A percentile compares a stretch with the other conserved stretches of the same genome.
Evolutionary conservation across 2,797 vertebrate species (phyloP).

Genomic region (Pagetopsis macropterus): DNA sequence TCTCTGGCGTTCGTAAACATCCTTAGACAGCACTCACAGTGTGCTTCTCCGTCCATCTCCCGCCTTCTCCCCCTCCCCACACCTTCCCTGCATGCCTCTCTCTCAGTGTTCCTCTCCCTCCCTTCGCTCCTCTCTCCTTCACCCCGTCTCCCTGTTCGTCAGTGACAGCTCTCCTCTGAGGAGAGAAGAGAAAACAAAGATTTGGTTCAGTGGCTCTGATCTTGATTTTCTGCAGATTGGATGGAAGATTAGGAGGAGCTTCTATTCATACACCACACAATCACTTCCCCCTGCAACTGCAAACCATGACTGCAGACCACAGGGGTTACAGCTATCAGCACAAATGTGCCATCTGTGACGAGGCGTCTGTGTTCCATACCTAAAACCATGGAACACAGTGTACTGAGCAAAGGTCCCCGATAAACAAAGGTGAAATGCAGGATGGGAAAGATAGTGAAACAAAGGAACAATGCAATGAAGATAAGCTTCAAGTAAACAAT

Average conservation of each 20-base stretch:
- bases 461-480: conserved; percentile 35
- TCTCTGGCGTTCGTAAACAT: conserved; percentile 53
- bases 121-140: conserved; percentile 34
- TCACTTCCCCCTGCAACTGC: conserved; percentile 69
- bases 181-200: conserved; percentile 78
- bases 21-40: conserved; percentile 59
- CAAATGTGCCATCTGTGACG: conserved; percentile 77
- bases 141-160: conserved; percentile 57
- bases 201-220: conserved; percentile 81
- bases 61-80: conserved; percentile 5
- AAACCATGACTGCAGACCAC: conserved; percentile 70
- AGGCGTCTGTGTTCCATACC: conserved; percentile 58
- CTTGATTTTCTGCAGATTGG: conserved; percentile 82
- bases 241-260: conserved; percentile 76
- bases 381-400: conserved; percentile 61
- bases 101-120: conserved; percentile 41
- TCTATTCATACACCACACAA: conserved; percentile 76
- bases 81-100: conserved; percentile 40
- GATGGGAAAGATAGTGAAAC: conserved; percentile 30
- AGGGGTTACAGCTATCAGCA: conserved; percentile 75
- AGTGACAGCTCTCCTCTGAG: conserved; percentile 77
- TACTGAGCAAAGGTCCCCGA: conserved; percentile 53
- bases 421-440: conserved; percentile 42
- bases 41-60: conserved; percentile 39
- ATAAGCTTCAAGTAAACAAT: conserved; percentile 39